Base-by-base conservation (phyloP, 2,888 invertebrate genomes). In the Oegoconia quadripuncta region DNA sequence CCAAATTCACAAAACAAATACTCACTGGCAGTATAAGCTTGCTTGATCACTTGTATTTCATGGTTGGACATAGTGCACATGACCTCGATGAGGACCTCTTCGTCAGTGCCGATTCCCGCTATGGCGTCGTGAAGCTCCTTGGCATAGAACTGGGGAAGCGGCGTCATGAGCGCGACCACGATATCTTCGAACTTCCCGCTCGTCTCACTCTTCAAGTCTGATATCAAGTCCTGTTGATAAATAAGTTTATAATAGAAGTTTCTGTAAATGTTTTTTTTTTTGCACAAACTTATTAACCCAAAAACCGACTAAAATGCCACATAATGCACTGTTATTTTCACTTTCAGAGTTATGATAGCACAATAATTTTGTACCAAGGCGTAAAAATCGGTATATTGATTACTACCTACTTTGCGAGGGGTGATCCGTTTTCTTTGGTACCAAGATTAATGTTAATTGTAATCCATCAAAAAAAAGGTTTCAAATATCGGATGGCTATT, bases 111-210 rank as follows among this genome's bases (percentile, higher is more conserved):
- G 38, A 95, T 79, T 0, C 97, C 97, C 25, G 90, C 88, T 74
- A 96, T 93, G 18, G 97, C 97, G 51, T 95, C 91, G 58, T 95
- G 93, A 17, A 97, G 74, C 72, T 96, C 93, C 61, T 91, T 92
- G 3, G 95, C 95, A 70, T 97, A 95, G 76, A 90, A 96, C 65
- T 96, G 93, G 0, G 93, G 93, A 28, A 94, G 83, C 0, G 95
- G 95, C 15, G 94, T 95, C 92, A 97, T 93, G 44, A 97, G 77
- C 0, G 95, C 95, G 5, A 97, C 83, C 0, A 97, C 69, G 0
- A 95, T 89, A 44, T 95, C 93, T 65, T 97, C 95, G 66, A 97
- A 97, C 61, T 94, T 93, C 3, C 97, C 97, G 54, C 92, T 93
- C 13, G 96, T 90, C 78, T 98, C 97, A 54, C 95, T 94, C 75